These are phyloP conservation scores for Zenarchopterus dispar DNA, from an alignment of 2,797 vertebrate species.

Conservation along the genomic window DNA sequence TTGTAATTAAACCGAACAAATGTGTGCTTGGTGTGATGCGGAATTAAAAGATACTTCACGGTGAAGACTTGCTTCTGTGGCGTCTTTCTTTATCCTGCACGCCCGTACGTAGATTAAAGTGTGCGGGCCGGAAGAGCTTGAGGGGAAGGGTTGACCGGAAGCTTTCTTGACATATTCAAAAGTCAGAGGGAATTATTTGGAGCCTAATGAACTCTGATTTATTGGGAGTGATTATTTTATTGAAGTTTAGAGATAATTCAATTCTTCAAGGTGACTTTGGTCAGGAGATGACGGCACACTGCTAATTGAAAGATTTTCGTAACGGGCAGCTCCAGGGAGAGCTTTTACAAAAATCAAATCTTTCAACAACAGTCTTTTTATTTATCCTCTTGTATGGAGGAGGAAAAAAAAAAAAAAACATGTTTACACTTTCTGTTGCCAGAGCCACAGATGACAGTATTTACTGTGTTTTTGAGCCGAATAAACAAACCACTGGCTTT, in stretches of 20 bases:
- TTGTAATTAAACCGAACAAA: conserved; percentile 1
- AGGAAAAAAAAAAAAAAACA: conserved; percentile 62
- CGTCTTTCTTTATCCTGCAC: conserved; percentile 18
- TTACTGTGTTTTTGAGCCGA: conserved; percentile 42
- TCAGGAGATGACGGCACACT: conserved; percentile 58
- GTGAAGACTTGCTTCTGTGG: conserved; percentile 32
- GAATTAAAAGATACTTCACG: conserved; percentile 39
- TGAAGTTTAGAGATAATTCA: conserved; percentile 70
- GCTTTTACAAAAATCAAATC: conserved; percentile 68
- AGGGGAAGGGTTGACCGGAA: neutral
- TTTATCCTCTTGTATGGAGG: conserved; percentile 62
- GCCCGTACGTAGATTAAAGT: neutral
- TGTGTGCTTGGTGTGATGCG: conserved; percentile 38
- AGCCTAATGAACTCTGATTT: conserved; percentile 64
- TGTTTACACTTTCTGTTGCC: conserved; percentile 67
- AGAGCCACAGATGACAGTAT: conserved; percentile 46
- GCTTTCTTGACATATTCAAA: conserved; percentile 8
- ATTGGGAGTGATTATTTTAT: conserved; percentile 67
- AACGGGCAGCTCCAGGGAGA: conserved; percentile 52
- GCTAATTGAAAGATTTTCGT: conserved; percentile 73
- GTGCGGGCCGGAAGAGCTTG: neutral
- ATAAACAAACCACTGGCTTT: conserved; percentile 69
- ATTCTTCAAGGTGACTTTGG: conserved; percentile 80
- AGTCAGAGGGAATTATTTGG: conserved; percentile 36
- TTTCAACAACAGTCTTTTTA: conserved; percentile 66